Evolutionary conservation across 2,797 vertebrate species (phyloP).

Genomic region (Nasua narica): DNA sequence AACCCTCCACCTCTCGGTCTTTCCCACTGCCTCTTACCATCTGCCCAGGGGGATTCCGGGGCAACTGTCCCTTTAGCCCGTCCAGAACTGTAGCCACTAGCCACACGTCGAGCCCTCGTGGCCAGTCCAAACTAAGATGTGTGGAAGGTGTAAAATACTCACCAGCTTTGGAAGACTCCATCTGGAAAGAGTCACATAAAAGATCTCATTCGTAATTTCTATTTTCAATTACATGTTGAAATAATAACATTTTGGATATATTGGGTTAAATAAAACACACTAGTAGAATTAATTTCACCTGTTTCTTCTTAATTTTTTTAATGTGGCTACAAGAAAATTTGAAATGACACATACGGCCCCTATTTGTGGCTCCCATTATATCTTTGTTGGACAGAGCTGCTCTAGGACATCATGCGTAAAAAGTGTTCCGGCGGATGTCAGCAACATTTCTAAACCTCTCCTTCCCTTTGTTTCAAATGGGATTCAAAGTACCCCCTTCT

Average conservation of each 20-base stretch:
- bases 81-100: not conserved
- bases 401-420: not conserved
- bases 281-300: slow-evolving; percentile 35
- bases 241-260: not conserved
- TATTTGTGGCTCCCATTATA: not conserved
- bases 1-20: not conserved
- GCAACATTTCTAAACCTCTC: not conserved
- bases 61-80: not conserved
- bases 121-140: not conserved
- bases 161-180: not conserved
- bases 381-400: not conserved
- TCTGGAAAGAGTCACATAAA: not conserved
- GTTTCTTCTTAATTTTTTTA: slow-evolving; percentile 17
- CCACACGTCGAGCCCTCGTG: not conserved
- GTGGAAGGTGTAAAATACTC: not conserved
- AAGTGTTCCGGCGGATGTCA: not conserved
- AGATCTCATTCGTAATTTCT: slow-evolving; percentile 6
- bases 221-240: slow-evolving; percentile 25
- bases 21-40: not conserved
- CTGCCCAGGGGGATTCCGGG: not conserved
- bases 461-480: not conserved
- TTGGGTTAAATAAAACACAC: not conserved
- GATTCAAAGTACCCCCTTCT: not conserved
- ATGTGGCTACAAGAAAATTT: not conserved
- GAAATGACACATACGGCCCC: not conserved